Evolutionary conservation across 2,888 invertebrate genomes (phyloP), one percentile per base, ranked within the genome.

Genomic region (Onthophagus sagittarius): DNA sequence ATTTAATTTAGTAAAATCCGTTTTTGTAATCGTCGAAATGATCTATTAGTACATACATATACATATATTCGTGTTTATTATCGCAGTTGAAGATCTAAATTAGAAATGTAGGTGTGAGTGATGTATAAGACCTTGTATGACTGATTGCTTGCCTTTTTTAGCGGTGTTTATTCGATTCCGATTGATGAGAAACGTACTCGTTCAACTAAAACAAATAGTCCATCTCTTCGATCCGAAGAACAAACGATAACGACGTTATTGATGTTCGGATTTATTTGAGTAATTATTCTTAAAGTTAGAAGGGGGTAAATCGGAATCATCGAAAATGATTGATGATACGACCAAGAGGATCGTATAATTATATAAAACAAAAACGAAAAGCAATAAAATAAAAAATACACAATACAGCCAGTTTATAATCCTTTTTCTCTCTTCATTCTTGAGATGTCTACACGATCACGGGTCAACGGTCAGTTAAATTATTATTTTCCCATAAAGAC

Each of bases 241-340:
- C 62, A 15, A 69, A 63, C 62, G 69, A 63, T 33, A 72, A 63
- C 23, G 23, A 23, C 33, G 69, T 62, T 71, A 71, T 71, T 62
- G 71, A 71, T 62, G 15, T 62, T 23, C 62, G 23, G 23, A 23
- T 62, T 13, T 13, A 62, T 71, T 71, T 72, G 72, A 72, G 72
- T 72, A 65, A 72, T 72, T 72, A 72, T 72, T 65, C 53, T 23
- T 14, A 79, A 77, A 79, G 75, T 77, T 80, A 82, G 82, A 79
- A 79, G 78, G 79, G 79, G 79, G 83, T 82, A 82, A 84, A 83
- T 84, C 82, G 81, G 82, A 81, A 82, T 83, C 82, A 83, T 84
- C 83, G 80, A 82, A 23, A 82, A 84, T 85, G 84, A 85, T 84
- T 82, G 83, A 84, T 84, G 84, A 83, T 83, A 83, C 77, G 84